Conservation (phyloP, 2,113 vertebrate genomes). For the Amphilophus citrinellus region DNA sequence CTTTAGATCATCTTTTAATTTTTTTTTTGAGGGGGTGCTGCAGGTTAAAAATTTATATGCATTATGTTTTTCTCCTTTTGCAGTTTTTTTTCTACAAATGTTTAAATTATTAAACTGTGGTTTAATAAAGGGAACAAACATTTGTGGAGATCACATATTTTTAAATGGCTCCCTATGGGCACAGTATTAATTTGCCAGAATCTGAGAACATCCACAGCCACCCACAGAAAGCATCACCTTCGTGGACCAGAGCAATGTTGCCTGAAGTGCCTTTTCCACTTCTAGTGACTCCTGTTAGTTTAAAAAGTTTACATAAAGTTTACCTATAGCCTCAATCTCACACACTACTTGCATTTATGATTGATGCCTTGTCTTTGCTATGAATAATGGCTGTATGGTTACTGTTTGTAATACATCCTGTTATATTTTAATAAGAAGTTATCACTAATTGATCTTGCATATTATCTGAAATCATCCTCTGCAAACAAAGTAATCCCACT, state of each 20-base stretch:
- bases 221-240: conserved; percentile 10
- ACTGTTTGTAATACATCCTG: not conserved
- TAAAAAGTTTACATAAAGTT: not conserved
- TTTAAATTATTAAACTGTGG: conserved; percentile 60
- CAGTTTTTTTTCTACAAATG: conserved; percentile 40
- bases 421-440: not conserved
- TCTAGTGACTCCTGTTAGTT: not conserved
- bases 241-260: not conserved
- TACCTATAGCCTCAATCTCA: not conserved
- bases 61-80: no score
- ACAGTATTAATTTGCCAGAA: conserved; percentile 36
- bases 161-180: conserved; percentile 63
- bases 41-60: no score
- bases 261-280: conserved; percentile 30
- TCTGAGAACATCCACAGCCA: conserved; percentile 32
- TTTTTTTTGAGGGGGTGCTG: no score
- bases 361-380: not conserved
- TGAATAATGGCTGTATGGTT: not conserved
- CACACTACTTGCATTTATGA: not conserved
- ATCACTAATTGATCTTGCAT: not conserved
- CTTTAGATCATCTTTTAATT: not conserved
- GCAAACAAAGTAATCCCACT: not conserved
- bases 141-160: conserved; percentile 61
- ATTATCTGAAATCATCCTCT: not conserved
- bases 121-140: conserved; percentile 51